These are phyloP conservation scores for Cosmopolites sordidus DNA, from an alignment of 2,888 invertebrate genomes.

Conservation along the genomic window DNA sequence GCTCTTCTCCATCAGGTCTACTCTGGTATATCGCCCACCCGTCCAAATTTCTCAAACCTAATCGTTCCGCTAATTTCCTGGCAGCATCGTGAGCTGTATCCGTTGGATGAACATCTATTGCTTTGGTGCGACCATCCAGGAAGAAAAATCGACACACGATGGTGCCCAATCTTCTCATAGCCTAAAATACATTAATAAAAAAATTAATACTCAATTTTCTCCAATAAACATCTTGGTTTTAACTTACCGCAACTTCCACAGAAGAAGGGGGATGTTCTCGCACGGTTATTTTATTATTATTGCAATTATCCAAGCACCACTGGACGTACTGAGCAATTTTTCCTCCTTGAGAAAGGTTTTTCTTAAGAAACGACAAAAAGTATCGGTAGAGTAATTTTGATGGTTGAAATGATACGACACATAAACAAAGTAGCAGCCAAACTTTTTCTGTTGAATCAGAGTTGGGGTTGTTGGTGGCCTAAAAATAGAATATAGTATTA, in stretches of 20 bases:
- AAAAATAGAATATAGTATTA: slow-evolving; percentile 44
- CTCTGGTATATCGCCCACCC: slow-evolving; percentile 96
- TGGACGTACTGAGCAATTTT: slow-evolving; percentile 80
- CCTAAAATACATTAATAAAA: slow-evolving; percentile 51
- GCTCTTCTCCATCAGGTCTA: slow-evolving; percentile 80
- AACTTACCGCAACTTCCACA: slow-evolving; percentile 86
- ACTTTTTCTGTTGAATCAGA: slow-evolving; percentile 78
- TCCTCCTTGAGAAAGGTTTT: slow-evolving; percentile 64
- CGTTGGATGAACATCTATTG: slow-evolving; percentile 91
- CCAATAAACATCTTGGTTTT: neutral
- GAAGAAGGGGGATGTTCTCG: slow-evolving; percentile 84
- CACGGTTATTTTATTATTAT: slow-evolving; percentile 77
- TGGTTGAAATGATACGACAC: slow-evolving; percentile 90
- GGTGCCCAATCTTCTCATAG: slow-evolving; percentile 85
- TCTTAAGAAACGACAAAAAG: slow-evolving; percentile 70
- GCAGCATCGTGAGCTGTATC: slow-evolving; percentile 91
- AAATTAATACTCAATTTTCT: neutral
- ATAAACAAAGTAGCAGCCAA: slow-evolving; percentile 84
- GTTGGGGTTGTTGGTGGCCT: slow-evolving; percentile 84
- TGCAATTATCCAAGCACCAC: slow-evolving; percentile 91
- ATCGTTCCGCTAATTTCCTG: slow-evolving; percentile 80
- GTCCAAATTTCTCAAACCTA: slow-evolving; percentile 76
- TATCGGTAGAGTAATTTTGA: slow-evolving; percentile 78
- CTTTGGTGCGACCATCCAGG: slow-evolving; percentile 90
- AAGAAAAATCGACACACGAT: slow-evolving; percentile 93